Evolutionary conservation across 2,797 vertebrate species (phyloP).

Genomic region (Scyliorhinus canicula): DNA sequence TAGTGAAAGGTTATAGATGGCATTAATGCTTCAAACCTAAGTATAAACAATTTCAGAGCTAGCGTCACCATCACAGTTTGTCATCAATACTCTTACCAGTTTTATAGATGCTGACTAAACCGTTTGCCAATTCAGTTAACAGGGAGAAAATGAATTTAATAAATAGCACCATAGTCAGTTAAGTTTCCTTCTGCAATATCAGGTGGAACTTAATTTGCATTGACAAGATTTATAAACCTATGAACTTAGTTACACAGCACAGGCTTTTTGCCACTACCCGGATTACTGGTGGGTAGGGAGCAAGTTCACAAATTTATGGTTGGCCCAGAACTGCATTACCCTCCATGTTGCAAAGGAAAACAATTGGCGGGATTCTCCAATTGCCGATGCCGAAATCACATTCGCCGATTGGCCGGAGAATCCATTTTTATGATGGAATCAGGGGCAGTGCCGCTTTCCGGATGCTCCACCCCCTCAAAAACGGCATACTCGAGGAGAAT

Average conservation of each 20-base stretch:
- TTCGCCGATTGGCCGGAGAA: too few species aligned
- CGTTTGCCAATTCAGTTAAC: background rate
- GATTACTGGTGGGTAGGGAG: background rate
- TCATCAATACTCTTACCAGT: background rate
- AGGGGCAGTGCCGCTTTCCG: too few species aligned
- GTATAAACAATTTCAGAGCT: background rate
- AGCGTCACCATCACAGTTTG: background rate
- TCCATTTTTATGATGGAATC: too few species aligned
- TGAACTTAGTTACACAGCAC: background rate
- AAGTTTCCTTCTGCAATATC: background rate
- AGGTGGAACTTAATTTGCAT: background rate
- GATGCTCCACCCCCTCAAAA: too few species aligned
- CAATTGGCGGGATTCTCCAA: too few species aligned
- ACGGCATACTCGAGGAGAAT: too few species aligned
- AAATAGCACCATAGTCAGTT: background rate
- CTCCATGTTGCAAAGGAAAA: background rate
- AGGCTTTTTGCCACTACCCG: background rate
- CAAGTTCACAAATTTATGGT: too few species aligned
- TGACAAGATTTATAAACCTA: background rate
- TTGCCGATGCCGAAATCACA: too few species aligned
- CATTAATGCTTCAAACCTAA: too few species aligned
- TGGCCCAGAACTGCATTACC: background rate
- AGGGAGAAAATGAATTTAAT: background rate
- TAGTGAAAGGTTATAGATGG: background rate
- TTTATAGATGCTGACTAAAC: too few species aligned